Conservation (phyloP, 23 tunicate species). For the Trididemnum clinides region DNA sequence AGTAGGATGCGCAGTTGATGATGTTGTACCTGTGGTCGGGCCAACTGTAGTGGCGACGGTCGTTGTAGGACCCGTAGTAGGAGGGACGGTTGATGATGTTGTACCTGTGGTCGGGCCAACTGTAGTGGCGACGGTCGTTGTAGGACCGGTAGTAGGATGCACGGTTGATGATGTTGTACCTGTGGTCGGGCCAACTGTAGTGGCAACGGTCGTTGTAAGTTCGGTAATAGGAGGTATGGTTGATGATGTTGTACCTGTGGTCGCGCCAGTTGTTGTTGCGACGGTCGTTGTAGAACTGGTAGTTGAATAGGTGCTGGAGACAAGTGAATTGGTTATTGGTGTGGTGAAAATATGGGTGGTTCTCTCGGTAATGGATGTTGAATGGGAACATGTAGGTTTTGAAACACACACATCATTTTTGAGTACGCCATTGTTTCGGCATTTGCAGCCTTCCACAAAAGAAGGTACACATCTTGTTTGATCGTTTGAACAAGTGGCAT, state of each 20-base stretch:
- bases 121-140: background rate
- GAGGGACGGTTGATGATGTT: background rate
- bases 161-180: background rate
- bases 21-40: background rate
- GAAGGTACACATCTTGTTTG: conserved; percentile 9
- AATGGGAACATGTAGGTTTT: background rate
- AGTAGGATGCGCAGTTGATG: background rate
- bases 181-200: background rate
- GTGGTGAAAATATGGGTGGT: no score
- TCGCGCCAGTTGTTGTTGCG: background rate
- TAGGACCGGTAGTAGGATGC: background rate
- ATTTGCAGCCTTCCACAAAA: conserved; percentile 67
- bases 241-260: background rate
- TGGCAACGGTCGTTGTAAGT: background rate
- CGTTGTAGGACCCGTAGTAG: background rate
- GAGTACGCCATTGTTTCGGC: conserved; percentile 39
- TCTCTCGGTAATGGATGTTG: no score
- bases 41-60: background rate
- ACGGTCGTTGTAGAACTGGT: background rate
- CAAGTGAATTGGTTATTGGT: no score
- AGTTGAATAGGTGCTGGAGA: no score
- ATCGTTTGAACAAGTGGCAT: background rate
- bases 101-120: background rate
- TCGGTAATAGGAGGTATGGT: background rate
- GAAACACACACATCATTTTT: conserved; percentile 37